Evolutionary conservation across 1,140 invertebrate genomes (phyloP), one percentile per base, ranked within the genome.

Genomic region (Bombyx mandarina): DNA sequence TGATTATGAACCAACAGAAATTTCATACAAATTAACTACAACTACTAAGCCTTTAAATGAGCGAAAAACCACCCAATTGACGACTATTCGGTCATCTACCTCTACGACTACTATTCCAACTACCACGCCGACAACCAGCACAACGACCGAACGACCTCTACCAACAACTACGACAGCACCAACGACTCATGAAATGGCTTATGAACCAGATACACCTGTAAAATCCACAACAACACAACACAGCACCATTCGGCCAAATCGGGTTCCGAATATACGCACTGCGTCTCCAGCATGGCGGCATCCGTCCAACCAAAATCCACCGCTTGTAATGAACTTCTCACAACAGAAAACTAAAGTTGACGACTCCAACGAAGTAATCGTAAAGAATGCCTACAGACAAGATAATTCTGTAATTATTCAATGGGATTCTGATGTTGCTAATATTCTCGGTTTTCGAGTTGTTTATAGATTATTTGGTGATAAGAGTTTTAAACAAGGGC

Each of bases 391-490:
- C 0, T 93, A 94, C 67, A 87, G 95, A 61, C 93, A 96, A 81
- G 95, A 96, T 57, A 96, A 94, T 73, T 93, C 95, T 0, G 94
- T 98, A 1, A 94, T 96, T 49, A 96, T 98, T 55, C 94, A 96
- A 70, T 98, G 96, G 96, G 95, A 96, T 71, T 95, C 94, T 2
- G 93, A 95, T 66, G 92, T 93, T 1, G 89, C 92, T 0, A 96
- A 96, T 69, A 95, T 96, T 64, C 85, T 96, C 0, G 96, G 95
- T 9, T 97, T 97, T 72, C 89, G 95, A 54, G 95, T 97, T 7
- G 94, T 97, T 7, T 97, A 97, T 77, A 83, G 96, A 54, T 84
- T 97, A 8, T 98, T 98, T 72, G 96, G 96, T 1, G 96, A 97
- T 66, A 93, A 94, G 66, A 94, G 91, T 60, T 98, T 97, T 79